These are phyloP conservation scores for Rhizomys pruinosus DNA, from an alignment of 2,113 vertebrate genomes.

Conservation along the genomic window DNA sequence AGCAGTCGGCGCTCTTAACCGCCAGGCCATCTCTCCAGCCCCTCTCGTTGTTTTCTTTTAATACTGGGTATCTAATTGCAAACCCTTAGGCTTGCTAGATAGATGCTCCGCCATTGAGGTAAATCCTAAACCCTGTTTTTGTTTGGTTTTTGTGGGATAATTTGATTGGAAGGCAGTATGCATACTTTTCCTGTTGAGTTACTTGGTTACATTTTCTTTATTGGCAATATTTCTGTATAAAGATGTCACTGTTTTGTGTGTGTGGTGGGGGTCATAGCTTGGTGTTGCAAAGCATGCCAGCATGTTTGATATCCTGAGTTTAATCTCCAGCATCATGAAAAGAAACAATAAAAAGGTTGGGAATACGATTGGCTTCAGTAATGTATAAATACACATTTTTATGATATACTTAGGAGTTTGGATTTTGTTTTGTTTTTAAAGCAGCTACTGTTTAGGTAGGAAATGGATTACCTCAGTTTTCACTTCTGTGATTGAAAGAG, in stretches of 20 bases:
- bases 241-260: background rate
- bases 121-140: background rate
- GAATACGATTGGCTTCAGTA: background rate
- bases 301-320: background rate
- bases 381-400: background rate
- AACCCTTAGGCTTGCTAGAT: background rate
- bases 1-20: too few relatives aligned
- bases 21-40: too few relatives aligned
- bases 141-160: background rate
- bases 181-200: background rate
- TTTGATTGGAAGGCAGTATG: background rate
- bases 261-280: too few relatives aligned
- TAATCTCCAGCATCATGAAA: background rate
- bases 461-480: background rate
- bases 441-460: background rate
- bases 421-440: background rate
- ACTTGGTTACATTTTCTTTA: background rate
- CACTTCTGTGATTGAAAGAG: background rate
- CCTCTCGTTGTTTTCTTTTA: background rate
- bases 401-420: background rate
- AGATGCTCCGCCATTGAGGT: background rate
- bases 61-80: background rate
- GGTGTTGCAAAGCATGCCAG: background rate
- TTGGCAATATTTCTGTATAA: background rate
- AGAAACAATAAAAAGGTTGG: background rate